These are phyloP conservation scores for Oeneis ivallda DNA, from an alignment of 2,888 invertebrate genomes.

Conservation along the genomic window DNA sequence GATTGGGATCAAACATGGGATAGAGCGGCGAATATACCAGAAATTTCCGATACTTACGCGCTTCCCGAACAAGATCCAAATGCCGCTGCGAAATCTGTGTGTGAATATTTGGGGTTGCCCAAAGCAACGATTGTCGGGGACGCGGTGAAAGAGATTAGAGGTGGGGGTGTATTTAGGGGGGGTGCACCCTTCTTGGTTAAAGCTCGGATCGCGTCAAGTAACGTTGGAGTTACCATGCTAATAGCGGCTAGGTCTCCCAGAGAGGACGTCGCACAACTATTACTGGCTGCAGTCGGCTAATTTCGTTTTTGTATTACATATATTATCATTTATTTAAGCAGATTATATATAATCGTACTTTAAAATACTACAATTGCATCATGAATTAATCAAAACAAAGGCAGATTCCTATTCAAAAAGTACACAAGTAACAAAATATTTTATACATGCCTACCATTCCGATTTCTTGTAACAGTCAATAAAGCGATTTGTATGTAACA, in stretches of 20 bases:
- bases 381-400: background rate
- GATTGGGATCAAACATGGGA: conserved; percentile 88
- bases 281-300: conserved; percentile 93
- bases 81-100: conserved; percentile 69
- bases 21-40: conserved; percentile 84
- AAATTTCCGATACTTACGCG: conserved; percentile 96
- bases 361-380: conserved; percentile 3
- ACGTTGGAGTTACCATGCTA: conserved; percentile 95
- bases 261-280: conserved; percentile 92
- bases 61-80: conserved; percentile 82
- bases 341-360: conserved; percentile 1
- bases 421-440: no score
- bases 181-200: conserved; percentile 94
- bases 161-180: conserved; percentile 91
- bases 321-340: conserved; percentile 9
- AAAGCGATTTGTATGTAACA: conserved; percentile 1
- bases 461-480: background rate
- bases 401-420: background rate
- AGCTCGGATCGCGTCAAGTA: conserved; percentile 88
- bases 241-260: conserved; percentile 93
- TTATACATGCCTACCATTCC: no score
- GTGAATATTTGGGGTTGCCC: conserved; percentile 66
- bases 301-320: background rate
- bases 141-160: conserved; percentile 69
- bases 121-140: conserved; percentile 64